These are phyloP conservation scores for Nothura maculosa DNA, from an alignment of 2,797 vertebrate genomes.

Conservation along the genomic window DNA sequence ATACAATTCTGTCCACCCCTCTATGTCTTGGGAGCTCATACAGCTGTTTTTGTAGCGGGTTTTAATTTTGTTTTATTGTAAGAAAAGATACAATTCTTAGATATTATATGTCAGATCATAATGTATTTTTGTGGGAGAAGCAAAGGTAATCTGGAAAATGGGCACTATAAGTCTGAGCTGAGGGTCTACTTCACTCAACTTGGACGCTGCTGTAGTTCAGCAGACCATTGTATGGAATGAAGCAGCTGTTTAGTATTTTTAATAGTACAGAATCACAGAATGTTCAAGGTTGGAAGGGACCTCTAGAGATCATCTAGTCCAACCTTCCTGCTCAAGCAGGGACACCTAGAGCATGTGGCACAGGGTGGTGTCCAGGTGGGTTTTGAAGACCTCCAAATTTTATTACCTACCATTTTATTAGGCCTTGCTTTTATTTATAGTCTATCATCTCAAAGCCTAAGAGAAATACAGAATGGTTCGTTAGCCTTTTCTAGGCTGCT, in stretches of 20 bases:
- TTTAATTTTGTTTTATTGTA: neutral
- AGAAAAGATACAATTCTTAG: neutral
- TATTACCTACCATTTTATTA: neutral
- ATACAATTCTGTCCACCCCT: neutral
- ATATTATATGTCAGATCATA: neutral
- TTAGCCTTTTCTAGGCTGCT: neutral
- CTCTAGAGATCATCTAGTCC: too few species aligned
- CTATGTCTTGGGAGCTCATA: neutral
- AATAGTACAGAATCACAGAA: neutral
- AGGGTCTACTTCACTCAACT: neutral
- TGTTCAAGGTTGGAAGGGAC: too few species aligned
- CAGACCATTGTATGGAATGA: neutral
- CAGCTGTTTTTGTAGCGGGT: fast-evolving
- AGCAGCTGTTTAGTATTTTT: neutral
- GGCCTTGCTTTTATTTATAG: neutral
- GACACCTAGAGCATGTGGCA: too few species aligned
- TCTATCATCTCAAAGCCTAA: neutral
- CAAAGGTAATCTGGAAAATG: neutral
- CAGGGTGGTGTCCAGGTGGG: too few species aligned
- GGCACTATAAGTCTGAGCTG: neutral
- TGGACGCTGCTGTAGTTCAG: neutral
- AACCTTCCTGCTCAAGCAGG: too few species aligned
- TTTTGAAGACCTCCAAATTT: too few species aligned
- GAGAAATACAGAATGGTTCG: neutral
- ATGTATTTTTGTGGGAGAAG: neutral